phyloP scores from a whole-genome alignment of 2,113 vertebrate species.

The Chloroceryle aenea region DNA sequence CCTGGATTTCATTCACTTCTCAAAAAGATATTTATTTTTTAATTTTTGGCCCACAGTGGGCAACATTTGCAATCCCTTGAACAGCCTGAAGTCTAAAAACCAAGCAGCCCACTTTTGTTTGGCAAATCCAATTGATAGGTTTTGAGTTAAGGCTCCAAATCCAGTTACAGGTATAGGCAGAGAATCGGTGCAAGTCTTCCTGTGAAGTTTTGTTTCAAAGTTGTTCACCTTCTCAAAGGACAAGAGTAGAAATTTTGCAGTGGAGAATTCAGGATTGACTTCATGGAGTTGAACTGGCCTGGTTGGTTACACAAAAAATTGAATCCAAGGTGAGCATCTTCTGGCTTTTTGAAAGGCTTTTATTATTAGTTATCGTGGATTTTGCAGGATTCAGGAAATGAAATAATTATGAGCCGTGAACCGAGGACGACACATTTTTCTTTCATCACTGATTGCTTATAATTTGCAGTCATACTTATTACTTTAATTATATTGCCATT shows the following conservation, averaged over 20 bases:
- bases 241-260: neutral
- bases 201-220: neutral
- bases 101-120: neutral
- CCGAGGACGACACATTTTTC: neutral
- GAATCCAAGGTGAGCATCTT: neutral
- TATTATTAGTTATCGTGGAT: neutral
- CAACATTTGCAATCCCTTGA: neutral
- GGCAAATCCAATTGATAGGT: neutral
- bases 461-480: slow-evolving; percentile 6
- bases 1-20: neutral
- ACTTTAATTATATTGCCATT: slow-evolving; percentile 32
- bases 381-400: neutral
- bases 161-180: neutral
- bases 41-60: neutral
- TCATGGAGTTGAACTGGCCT: neutral
- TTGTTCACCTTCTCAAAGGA: neutral
- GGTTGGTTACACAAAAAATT: neutral
- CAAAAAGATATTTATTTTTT: neutral
- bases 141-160: neutral
- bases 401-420: slow-evolving; percentile 30
- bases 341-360: neutral
- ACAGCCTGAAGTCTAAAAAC: neutral
- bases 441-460: slow-evolving; percentile 8
- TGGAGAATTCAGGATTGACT: neutral
- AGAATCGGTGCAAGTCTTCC: neutral